Evolutionary conservation across 2,888 invertebrate genomes (phyloP).

Genomic region (Rhagium mordax): DNA sequence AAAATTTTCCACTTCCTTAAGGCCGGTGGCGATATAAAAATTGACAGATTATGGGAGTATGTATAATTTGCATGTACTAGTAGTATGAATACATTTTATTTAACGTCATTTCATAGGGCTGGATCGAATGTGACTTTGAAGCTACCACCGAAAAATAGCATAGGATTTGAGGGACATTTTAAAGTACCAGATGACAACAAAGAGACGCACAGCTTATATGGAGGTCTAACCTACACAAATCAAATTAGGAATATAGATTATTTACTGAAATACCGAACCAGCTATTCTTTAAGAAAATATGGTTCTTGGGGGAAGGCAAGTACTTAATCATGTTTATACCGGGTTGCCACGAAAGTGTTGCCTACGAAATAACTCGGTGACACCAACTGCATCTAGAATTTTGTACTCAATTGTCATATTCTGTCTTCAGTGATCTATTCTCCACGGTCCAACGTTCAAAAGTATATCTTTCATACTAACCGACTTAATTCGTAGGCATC

Average conservation of each 20-base stretch:
- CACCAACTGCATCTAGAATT: too few relatives aligned
- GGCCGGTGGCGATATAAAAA: slow-evolving; percentile 73
- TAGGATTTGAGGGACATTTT: slow-evolving; percentile 73
- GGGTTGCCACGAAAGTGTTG: too few relatives aligned
- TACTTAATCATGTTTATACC: slow-evolving; percentile 36
- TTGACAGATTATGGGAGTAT: slow-evolving; percentile 74
- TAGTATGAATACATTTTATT: slow-evolving; percentile 7
- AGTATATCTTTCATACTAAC: too few relatives aligned
- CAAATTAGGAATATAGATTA: slow-evolving; percentile 69
- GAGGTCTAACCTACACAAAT: slow-evolving; percentile 70
- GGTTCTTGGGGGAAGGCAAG: slow-evolving; percentile 76
- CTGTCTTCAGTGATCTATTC: too few relatives aligned
- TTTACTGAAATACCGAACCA: slow-evolving; percentile 73
- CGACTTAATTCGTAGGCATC: too few relatives aligned
- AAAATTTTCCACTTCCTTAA: slow-evolving; percentile 71
- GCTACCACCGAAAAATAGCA: slow-evolving; percentile 70
- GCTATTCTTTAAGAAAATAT: slow-evolving; percentile 72
- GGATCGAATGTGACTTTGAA: slow-evolving; percentile 71
- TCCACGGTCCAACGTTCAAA: too few relatives aligned
- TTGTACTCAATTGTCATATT: too few relatives aligned
- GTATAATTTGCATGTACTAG: slow-evolving; percentile 44
- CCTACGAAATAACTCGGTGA: too few relatives aligned
- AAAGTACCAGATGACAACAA: slow-evolving; percentile 77
- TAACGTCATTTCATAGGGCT: slow-evolving; percentile 49
- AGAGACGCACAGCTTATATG: slow-evolving; percentile 75